These are phyloP conservation scores for Tenebrio molitor DNA, from an alignment of 1,140 invertebrate species.

Conservation along the genomic window DNA sequence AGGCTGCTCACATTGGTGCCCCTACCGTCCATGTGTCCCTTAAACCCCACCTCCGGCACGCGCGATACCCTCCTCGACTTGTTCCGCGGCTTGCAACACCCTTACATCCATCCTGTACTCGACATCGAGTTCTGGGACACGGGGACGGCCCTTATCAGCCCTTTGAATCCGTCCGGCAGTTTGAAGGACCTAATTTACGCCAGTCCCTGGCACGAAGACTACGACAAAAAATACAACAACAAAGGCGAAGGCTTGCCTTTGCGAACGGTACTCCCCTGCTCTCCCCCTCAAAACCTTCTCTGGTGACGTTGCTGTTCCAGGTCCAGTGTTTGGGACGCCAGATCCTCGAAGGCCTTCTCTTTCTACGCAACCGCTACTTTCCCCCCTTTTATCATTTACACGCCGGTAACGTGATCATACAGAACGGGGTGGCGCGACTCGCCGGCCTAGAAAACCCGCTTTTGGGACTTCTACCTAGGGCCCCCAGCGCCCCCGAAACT, in stretches of 20 bases:
- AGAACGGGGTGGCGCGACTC: slow-evolving; percentile 88
- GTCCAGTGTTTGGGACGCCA: slow-evolving; percentile 90
- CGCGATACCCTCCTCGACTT: slow-evolving; percentile 81
- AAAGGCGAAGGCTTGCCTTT: slow-evolving; percentile 61
- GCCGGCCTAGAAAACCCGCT: slow-evolving; percentile 88
- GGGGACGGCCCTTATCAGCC: slow-evolving; percentile 81
- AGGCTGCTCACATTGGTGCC: slow-evolving; percentile 85
- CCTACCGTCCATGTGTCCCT: slow-evolving; percentile 71
- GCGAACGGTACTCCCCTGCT: slow-evolving; percentile 56
- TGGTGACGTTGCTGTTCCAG: slow-evolving; percentile 64
- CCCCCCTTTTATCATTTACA: slow-evolving; percentile 89
- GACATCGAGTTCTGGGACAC: slow-evolving; percentile 78
- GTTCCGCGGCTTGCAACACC: slow-evolving; percentile 89
- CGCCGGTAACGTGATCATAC: slow-evolving; percentile 88
- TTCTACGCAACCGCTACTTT: slow-evolving; percentile 89
- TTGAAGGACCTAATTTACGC: slow-evolving; percentile 89
- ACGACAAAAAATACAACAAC: slow-evolving; percentile 56
- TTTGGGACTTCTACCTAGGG: slow-evolving; percentile 81
- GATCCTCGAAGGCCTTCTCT: slow-evolving; percentile 88
- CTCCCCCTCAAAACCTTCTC: no score
- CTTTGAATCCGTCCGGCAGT: slow-evolving; percentile 86
- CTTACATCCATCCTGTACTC: slow-evolving; percentile 90
- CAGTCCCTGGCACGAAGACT: slow-evolving; percentile 61
- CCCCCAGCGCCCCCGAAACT: slow-evolving; percentile 74
- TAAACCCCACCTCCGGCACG: slow-evolving; percentile 68